These are phyloP conservation scores for Drosophila demipolita DNA, from an alignment of 2,888 invertebrate genomes.

Conservation along the genomic window DNA sequence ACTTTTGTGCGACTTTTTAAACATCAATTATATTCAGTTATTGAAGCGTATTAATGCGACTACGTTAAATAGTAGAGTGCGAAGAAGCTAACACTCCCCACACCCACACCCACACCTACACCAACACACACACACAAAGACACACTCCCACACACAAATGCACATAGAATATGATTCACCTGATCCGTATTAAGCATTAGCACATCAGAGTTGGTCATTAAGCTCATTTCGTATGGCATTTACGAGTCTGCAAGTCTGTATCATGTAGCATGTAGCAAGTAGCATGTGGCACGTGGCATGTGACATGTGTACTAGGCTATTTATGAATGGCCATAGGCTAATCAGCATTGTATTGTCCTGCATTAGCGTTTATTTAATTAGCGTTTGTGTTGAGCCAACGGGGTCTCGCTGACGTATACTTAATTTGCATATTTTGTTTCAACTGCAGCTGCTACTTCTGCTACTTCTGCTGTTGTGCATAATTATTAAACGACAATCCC, in stretches of 20 bases:
- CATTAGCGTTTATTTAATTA: constrained; percentile 50
- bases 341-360: constrained; percentile 51
- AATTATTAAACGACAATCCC: constrained; percentile 55
- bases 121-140: neutral
- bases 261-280: constrained; percentile 35
- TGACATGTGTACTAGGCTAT: constrained; percentile 10
- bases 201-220: constrained; percentile 28
- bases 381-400: constrained; percentile 8
- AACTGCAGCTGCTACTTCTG: constrained; percentile 13
- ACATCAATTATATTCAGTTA: constrained; percentile 74
- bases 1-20: constrained; percentile 69
- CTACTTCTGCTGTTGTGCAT: constrained; percentile 35
- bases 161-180: constrained; percentile 33
- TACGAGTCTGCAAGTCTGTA: constrained; percentile 5
- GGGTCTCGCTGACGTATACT: constrained; percentile 40
- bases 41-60: constrained; percentile 70
- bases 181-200: constrained; percentile 54
- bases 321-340: constrained; percentile 40
- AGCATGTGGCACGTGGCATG: constrained; percentile 20
- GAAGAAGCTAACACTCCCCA: neutral
- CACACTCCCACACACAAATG: neutral
- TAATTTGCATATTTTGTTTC: constrained; percentile 50
- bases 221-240: constrained; percentile 43
- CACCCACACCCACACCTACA: neutral
- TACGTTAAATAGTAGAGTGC: constrained; percentile 50